A percentile compares a stretch with the other conserved stretches of the same genome.
Evolutionary conservation across 2,888 invertebrate genomes (phyloP).

Genomic region (Oscheius sp.): DNA sequence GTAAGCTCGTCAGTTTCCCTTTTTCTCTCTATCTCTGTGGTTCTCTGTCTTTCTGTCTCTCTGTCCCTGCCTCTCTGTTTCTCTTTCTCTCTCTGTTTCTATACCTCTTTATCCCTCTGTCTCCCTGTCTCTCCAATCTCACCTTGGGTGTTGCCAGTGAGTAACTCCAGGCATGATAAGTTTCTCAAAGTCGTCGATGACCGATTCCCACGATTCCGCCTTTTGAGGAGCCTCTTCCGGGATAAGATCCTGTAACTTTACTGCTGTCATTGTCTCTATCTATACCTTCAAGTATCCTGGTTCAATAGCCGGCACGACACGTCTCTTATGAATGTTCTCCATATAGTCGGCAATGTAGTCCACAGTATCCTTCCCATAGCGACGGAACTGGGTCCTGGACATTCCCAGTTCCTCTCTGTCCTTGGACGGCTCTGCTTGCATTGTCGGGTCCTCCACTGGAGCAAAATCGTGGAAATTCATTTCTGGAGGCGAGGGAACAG

Average conservation of each 20-base stretch:
- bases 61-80: too few species aligned
- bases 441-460: slow-evolving; percentile 45
- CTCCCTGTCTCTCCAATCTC: too few species aligned
- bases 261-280: neutral
- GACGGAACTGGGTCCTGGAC: slow-evolving; percentile 68
- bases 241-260: slow-evolving; percentile 77
- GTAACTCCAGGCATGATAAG: slow-evolving; percentile 94
- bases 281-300: slow-evolving; percentile 84
- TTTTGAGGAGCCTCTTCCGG: slow-evolving; percentile 86
- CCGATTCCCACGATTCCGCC: slow-evolving; percentile 86
- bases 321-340: slow-evolving; percentile 84
- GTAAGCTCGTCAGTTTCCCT: neutral
- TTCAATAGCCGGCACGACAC: slow-evolving; percentile 86
- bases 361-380: slow-evolving; percentile 83
- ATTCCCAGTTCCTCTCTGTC: slow-evolving; percentile 48
- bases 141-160: slow-evolving; percentile 96
- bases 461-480: slow-evolving; percentile 39
- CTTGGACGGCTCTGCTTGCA: too few species aligned
- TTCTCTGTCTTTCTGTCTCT: too few species aligned
- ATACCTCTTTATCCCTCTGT: neutral
- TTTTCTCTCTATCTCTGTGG: too few species aligned
- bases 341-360: slow-evolving; percentile 92
- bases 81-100: too few species aligned
- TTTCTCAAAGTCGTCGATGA: slow-evolving; percentile 88
- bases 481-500: slow-evolving; percentile 49